These are phyloP conservation scores for Solea solea DNA, from an alignment of 2,113 vertebrate genomes.

Conservation along the genomic window DNA sequence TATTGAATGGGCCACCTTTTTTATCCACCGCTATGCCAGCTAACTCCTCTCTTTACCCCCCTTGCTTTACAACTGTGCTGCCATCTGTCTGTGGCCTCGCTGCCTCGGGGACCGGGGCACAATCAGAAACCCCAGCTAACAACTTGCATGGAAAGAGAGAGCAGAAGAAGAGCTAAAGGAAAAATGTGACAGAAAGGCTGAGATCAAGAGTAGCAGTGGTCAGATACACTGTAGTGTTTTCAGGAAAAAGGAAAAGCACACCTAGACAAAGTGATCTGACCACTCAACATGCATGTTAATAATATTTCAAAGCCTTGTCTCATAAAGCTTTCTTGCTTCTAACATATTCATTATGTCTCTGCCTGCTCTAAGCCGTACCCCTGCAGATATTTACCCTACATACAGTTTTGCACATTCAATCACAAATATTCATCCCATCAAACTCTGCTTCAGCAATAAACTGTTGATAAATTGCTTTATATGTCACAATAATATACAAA, in stretches of 20 bases:
- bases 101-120: slow-evolving; percentile 67
- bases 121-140: slow-evolving; percentile 50
- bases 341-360: not conserved
- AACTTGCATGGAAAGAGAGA: slow-evolving; percentile 38
- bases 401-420: not conserved
- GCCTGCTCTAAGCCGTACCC: not conserved
- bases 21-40: slow-evolving; percentile 43
- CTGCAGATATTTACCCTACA: not conserved
- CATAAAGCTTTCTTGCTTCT: slow-evolving; percentile 1
- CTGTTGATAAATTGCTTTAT: not conserved
- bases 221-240: slow-evolving; percentile 20
- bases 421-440: not conserved
- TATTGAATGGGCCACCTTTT: slow-evolving; percentile 66
- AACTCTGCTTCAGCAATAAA: not conserved
- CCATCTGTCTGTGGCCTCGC: slow-evolving; percentile 78
- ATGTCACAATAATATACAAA: no score
- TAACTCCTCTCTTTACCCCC: slow-evolving; percentile 70
- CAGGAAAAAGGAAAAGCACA: slow-evolving; percentile 17
- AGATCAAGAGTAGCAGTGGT: slow-evolving; percentile 13
- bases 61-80: slow-evolving; percentile 77
- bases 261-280: slow-evolving; percentile 5
- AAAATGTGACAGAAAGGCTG: slow-evolving; percentile 19
- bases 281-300: not conserved
- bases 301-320: slow-evolving; percentile 2
- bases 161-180: slow-evolving; percentile 14